Base-by-base conservation (phyloP, 2,113 vertebrate species). In the Pollimyrus isidori region DNA sequence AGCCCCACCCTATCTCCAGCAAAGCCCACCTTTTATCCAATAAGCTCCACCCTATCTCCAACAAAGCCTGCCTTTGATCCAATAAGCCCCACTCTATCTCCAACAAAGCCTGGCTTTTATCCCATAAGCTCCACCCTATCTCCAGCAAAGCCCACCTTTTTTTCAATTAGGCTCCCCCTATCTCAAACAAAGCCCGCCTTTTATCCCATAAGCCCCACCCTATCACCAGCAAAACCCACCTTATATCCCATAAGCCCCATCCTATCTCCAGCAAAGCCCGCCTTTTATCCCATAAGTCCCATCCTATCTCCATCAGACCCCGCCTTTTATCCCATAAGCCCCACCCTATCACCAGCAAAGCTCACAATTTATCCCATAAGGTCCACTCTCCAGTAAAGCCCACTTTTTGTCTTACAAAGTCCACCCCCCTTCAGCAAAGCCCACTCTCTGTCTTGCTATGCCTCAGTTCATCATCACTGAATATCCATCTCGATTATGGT, bases 361-460 rank as follows among this genome's bases (percentile, higher is more conserved):
- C n/a, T n/a, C 58, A 5, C 53, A 17, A 1, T 62, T 65, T 65
- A 65, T 65, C 58, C 15, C 52, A 39, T n/a, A 65, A 65, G 7
- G 1, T 23, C 58, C 58, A 3, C 58, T 7, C 49, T 15, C 4
- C 58, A 65, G 58, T n/a, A 65, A 65, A 26, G 7, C 23, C 58
- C 58, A 52, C 50, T 53, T 53, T 53, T 53, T 19, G 50, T 53
- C 50, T 50, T 50, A 50, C 49, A 50, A 50, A 50, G 11, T n/a
- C 56, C 23, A 7, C 56, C 56, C 21, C 56, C 13, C 3, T 88
- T 0, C 56, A 62, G 56, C 56, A 62, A n/a, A n/a, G 21, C 23
- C n/a, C 58, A 26, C 58, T 53, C 42, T 91, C 90, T 91, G 39
- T 91, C 23, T 26, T 52, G 5, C 49, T 52, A 10, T 26, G 48